phyloP scores from a whole-genome alignment of 2,888 invertebrate genomes.

The Clusia tigrina region DNA sequence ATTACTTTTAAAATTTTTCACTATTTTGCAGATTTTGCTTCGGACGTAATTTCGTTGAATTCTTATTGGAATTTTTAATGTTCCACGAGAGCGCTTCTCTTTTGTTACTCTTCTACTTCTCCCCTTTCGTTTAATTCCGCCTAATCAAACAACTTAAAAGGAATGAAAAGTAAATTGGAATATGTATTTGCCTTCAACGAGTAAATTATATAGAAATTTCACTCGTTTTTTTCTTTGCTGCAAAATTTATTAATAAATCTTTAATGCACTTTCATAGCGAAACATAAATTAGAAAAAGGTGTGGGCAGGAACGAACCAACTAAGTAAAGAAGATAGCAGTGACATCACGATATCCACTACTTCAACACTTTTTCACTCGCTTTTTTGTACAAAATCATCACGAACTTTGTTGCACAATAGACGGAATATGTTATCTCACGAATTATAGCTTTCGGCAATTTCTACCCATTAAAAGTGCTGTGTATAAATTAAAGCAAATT shows the following conservation, averaged over 20 bases:
- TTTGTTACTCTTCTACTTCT: slow-evolving; percentile 29
- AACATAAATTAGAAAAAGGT: slow-evolving; percentile 11
- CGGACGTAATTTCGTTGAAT: slow-evolving; percentile 41
- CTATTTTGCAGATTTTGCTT: slow-evolving; percentile 18
- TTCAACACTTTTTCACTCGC: not conserved
- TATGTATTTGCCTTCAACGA: too few species aligned
- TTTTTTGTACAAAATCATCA: not conserved
- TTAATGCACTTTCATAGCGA: slow-evolving; percentile 17
- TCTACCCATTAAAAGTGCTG: not conserved
- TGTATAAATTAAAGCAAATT: not conserved
- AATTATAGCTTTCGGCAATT: slow-evolving; percentile 17
- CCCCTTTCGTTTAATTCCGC: slow-evolving; percentile 21
- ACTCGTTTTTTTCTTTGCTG: slow-evolving; percentile 27
- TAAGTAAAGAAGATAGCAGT: slow-evolving; percentile 29
- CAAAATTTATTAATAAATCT: slow-evolving; percentile 33
- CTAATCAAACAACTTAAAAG: too few species aligned
- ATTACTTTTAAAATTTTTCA: slow-evolving; percentile 26
- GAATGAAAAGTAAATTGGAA: too few species aligned
- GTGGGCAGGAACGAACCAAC: slow-evolving; percentile 27
- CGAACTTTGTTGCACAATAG: slow-evolving; percentile 13
- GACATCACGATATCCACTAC: slow-evolving; percentile 39
- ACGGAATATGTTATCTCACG: slow-evolving; percentile 19
- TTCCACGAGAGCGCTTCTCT: slow-evolving; percentile 1
- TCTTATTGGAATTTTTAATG: slow-evolving; percentile 27
- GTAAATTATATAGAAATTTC: not conserved